Conservation (phyloP, 2,888 invertebrate species). For the Aethes cnicana region DNA sequence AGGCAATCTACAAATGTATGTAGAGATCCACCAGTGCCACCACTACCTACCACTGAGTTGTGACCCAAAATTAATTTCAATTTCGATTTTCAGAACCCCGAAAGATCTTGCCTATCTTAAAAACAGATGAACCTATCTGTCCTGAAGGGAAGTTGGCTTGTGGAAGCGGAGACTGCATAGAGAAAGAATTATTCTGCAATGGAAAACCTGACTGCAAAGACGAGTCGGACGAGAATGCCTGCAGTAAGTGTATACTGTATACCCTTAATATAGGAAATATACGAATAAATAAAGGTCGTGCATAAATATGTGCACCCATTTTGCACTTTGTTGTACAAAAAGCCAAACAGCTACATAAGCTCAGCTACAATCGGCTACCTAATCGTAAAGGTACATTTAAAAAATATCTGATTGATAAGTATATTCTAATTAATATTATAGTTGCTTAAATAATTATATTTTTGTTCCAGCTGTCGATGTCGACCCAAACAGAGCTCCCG, state of each 20-base stretch:
- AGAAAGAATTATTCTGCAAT: constrained; percentile 95
- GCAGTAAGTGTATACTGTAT: constrained; percentile 89
- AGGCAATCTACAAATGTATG: constrained; percentile 31
- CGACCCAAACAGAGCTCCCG: constrained; percentile 95
- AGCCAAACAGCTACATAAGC: too few species aligned
- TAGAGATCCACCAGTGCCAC: not conserved
- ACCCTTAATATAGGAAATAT: not conserved
- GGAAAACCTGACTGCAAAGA: constrained; percentile 96
- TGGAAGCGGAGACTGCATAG: constrained; percentile 95
- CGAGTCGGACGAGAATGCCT: constrained; percentile 97
- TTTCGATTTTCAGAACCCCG: constrained; percentile 88
- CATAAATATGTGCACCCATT: too few species aligned
- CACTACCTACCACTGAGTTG: not conserved
- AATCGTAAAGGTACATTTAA: too few species aligned
- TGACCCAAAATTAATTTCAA: not conserved
- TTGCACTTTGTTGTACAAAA: too few species aligned
- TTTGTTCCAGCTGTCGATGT: constrained; percentile 89
- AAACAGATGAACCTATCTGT: constrained; percentile 96
- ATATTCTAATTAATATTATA: too few species aligned
- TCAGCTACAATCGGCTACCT: too few species aligned
- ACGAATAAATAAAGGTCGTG: too few species aligned
- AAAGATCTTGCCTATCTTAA: constrained; percentile 92
- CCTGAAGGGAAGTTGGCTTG: constrained; percentile 95
- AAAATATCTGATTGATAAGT: too few species aligned
- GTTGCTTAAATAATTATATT: constrained; percentile 2